Evolutionary conservation across 1,140 invertebrate genomes (phyloP).

Genomic region (Scylla paramamosain): DNA sequence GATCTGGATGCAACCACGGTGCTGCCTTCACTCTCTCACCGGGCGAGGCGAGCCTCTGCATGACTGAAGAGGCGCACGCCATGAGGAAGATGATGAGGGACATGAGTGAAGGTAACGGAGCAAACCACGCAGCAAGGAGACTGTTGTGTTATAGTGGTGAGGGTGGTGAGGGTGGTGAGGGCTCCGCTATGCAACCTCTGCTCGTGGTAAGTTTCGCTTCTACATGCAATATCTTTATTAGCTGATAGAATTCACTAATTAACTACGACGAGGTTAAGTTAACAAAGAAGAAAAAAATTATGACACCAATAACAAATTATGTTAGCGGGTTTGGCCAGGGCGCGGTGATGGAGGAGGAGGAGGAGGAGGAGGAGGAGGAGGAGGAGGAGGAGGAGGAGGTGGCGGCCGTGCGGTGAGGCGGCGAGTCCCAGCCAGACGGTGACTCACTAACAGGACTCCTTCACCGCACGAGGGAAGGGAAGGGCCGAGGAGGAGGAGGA

Average conservation of each 20-base stretch:
- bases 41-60: not conserved
- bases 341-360: not conserved
- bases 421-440: not conserved
- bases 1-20: too few relatives aligned
- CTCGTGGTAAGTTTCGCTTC: not conserved
- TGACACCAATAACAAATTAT: slow-evolving; percentile 8
- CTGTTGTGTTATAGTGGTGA: too few relatives aligned
- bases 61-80: not conserved
- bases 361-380: not conserved
- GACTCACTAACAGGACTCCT: slow-evolving; percentile 12
- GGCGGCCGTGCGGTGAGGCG: not conserved
- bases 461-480: not conserved
- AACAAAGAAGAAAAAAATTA: not conserved
- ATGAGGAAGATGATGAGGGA: not conserved
- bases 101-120: not conserved
- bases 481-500: not conserved
- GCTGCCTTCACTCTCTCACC: not conserved
- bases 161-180: too few relatives aligned
- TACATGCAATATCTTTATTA: not conserved
- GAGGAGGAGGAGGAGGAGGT: not conserved
- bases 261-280: not conserved
- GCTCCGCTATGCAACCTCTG: too few relatives aligned
- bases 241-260: not conserved
- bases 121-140: not conserved
- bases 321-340: not conserved